A percentile compares a stretch with the other conserved stretches of the same genome.
phyloP scores from a whole-genome alignment of 2,888 invertebrate species.

The Oscheius myriophilus region DNA sequence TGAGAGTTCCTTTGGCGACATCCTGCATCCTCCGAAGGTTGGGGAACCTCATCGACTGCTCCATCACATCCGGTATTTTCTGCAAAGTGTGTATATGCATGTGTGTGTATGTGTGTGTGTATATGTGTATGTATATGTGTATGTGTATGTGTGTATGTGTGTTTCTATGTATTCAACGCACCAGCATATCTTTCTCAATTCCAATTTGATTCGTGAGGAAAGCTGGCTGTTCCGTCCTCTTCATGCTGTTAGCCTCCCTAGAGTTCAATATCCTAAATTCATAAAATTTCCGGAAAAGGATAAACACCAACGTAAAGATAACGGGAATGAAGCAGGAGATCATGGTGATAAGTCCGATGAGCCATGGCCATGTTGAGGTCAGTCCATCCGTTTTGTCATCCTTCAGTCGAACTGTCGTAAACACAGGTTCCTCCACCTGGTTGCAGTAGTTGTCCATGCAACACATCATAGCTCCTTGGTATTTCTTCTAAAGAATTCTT shows the following conservation, averaged over 20 bases:
- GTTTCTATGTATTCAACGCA: too few relatives aligned
- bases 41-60: conserved; percentile 6
- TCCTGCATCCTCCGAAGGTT: neutral
- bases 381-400: neutral
- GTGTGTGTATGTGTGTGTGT: too few relatives aligned
- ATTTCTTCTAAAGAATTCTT: neutral
- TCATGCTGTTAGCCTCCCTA: too few relatives aligned
- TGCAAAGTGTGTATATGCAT: neutral
- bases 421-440: conserved; percentile 14
- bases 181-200: too few relatives aligned
- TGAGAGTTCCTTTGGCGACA: neutral
- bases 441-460: conserved; percentile 19
- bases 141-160: too few relatives aligned
- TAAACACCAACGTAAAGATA: neutral
- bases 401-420: neutral
- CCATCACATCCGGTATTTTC: neutral
- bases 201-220: neutral
- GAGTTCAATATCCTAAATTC: too few relatives aligned
- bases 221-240: neutral
- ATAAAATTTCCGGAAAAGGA: too few relatives aligned
- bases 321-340: neutral
- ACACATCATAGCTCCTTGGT: neutral
- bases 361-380: too few relatives aligned
- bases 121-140: too few relatives aligned
- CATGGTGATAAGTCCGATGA: neutral